Evolutionary conservation across 2,113 vertebrate species (phyloP), one percentile per base, ranked within the genome.

Genomic region (Apteryx owenii): DNA sequence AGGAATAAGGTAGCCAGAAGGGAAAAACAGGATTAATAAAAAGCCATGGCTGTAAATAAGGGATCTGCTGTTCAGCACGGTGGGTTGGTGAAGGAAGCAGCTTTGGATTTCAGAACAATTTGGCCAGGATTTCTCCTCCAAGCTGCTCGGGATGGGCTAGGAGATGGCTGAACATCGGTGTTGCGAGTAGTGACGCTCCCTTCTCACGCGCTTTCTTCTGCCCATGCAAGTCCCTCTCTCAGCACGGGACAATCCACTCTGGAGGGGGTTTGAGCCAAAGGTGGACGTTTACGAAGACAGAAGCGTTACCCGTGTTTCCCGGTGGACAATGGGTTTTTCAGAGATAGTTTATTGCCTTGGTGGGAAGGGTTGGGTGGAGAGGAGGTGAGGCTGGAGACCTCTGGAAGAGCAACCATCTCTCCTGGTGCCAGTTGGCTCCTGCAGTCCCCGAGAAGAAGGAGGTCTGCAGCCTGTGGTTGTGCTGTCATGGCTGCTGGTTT

Each of bases 301-400:
- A 16, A 68, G 33, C 1, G 0, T 28, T 87, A 61, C 29, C 81
- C 15, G 0, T 26, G 65, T 13, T 51, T 66, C 96, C 93, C 62
- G 92, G 7, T 75, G 88, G 89, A 5, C 0, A 33, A 88, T 80
- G 60, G 38, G 26, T 40, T 21, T 20, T 36, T n/a, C 11, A 61
- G 75, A 77, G 87, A 54, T 25, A 93, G 40, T 94, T 96, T 96
- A 96, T 96, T 96, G 95, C 96, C 96, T 95, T 95, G 56, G 85
- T 84, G 46, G 88, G 71, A 94, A 68, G 60, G 87, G 40, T 79
- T 36, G 36, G n/a, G n/a, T 86, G 92, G 31, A 85, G 54, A 71
- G 22, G 44, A 70, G 36, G 62, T 1, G 38, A 88, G 80, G 79
- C 50, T 81, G 44, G 54, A 85, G 50, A 16, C 75, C 54, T 88